Evolutionary conservation across 2,888 invertebrate genomes (phyloP).

Genomic region (Zhengitettix transpicula): DNA sequence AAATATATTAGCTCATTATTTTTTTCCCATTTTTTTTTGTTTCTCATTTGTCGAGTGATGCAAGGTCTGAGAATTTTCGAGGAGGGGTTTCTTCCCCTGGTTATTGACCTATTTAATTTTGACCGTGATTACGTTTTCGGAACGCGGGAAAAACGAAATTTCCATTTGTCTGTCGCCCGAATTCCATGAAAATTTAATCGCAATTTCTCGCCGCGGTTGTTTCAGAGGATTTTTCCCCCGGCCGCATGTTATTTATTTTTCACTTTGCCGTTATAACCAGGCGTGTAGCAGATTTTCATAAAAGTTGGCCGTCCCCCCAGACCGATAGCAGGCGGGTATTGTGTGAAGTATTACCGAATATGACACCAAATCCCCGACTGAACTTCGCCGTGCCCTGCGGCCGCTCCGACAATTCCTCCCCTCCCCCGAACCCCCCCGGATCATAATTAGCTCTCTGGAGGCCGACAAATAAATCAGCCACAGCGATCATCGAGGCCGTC

Average conservation of each 20-base stretch:
- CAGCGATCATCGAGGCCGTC: constrained; percentile 2
- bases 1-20: not conserved
- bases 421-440: not conserved
- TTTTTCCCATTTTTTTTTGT: not conserved
- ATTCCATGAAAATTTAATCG: too few relatives aligned
- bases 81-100: not conserved
- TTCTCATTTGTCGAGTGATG: not conserved
- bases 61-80: not conserved
- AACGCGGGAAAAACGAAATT: too few relatives aligned
- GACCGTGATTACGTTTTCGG: too few relatives aligned
- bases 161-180: too few relatives aligned
- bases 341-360: not conserved
- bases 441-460: not conserved
- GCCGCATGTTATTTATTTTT: too few relatives aligned
- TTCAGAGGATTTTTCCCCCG: too few relatives aligned
- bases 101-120: too few relatives aligned
- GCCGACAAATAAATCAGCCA: not conserved
- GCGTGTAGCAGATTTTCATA: too few relatives aligned
- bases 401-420: not conserved
- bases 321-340: not conserved
- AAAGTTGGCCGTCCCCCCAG: too few relatives aligned
- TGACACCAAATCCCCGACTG: not conserved
- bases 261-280: too few relatives aligned
- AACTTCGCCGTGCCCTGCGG: not conserved
- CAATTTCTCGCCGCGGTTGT: too few relatives aligned